Conservation (phyloP, 2,888 invertebrate genomes). For the Tigriopus californicus region DNA sequence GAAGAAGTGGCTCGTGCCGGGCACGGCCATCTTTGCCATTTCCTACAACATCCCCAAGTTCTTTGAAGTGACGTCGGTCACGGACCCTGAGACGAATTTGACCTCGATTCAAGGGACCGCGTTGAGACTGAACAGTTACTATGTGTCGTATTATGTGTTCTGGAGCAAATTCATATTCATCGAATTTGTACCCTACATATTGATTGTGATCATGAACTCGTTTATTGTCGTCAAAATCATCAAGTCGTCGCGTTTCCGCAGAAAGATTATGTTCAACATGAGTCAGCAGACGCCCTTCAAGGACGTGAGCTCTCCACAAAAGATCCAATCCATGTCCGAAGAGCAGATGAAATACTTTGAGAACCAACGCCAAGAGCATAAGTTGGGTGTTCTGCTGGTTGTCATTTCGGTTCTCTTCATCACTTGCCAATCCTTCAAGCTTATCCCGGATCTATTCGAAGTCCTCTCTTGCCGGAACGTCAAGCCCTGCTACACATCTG, state of each 20-base stretch:
- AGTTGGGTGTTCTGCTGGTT: not conserved
- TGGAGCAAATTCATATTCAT: not conserved
- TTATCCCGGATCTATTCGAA: not conserved
- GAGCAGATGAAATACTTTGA: no score
- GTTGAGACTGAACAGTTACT: not conserved
- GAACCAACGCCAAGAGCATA: conserved; percentile 1
- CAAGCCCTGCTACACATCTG: no score
- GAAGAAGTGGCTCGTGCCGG: not conserved
- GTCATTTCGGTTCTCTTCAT: not conserved
- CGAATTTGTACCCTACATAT: not conserved
- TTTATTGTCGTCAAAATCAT: not conserved
- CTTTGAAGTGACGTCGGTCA: not conserved
- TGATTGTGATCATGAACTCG: not conserved
- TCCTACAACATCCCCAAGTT: conserved; percentile 2
- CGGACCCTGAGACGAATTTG: no score
- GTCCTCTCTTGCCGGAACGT: not conserved
- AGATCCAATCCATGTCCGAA: no score
- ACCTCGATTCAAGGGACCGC: no score
- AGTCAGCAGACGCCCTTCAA: not conserved
- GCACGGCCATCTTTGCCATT: not conserved
- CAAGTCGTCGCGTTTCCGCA: not conserved
- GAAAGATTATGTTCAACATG: not conserved
- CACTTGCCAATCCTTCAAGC: not conserved
- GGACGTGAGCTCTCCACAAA: no score
- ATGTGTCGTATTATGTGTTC: not conserved